Base-by-base conservation (phyloP, 2,888 invertebrate species). In the Marasmarcha lunaedactyla region DNA sequence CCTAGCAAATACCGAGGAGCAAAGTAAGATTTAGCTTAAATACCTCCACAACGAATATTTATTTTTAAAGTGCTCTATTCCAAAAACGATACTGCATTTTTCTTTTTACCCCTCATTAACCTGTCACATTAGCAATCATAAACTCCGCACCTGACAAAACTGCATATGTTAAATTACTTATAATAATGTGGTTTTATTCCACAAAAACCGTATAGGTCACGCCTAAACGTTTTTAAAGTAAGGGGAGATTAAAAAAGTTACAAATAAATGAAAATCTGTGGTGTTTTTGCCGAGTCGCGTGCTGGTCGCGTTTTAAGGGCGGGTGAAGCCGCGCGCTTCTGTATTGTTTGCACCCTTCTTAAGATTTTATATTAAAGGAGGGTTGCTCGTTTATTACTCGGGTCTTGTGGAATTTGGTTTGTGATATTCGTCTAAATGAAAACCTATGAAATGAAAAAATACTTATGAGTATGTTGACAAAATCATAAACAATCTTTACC, bases 281-380 rank as follows among this genome's bases (percentile, higher is more conserved):
- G n/a, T n/a, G 60, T 77, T 79, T 74, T 62, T 79, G 79, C 68
- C 57, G 47, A 42, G 50, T 46, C 78, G 73, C 76, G 81, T 79
- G 78, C n/a, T n/a, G n/a, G n/a, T 59, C 55, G 57, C 46, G 52
- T 54, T 65, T 63, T 62, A 59, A 55, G 51, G 48, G 51, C 51
- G 62, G 59, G 56, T 57, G 69, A 66, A 65, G 59, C 11, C 53
- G 50, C 38, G 52, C 55, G 58, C 64, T 77, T 79, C 77, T 63
- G 70, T 49, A 65, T 70, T 69, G 58, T 20, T 64, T 51, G 50
- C 51, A 59, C 67, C 70, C 70, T 67, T 60, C 52, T 58, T 59
- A 54, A 55, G 49, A 55, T 55, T 55, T 55, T 38, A 40, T 44
- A 41, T 2, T n/a, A 13, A 5, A 34, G 36, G 35, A 36, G 35